Conservation (phyloP, 64 coral and sea anemone species). For the Montipora sp. region DNA sequence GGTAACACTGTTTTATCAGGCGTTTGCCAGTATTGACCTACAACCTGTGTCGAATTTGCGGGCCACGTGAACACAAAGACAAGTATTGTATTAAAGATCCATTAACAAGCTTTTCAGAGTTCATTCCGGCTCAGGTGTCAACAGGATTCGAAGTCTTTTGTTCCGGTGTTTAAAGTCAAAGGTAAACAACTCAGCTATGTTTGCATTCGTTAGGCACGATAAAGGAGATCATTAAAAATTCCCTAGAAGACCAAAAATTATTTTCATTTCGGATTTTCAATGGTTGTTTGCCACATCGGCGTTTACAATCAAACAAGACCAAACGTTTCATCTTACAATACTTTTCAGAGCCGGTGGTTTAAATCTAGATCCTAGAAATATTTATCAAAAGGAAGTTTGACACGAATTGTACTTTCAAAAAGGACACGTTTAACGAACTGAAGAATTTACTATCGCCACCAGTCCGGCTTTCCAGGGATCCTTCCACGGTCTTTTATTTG, state of each 20-base stretch:
- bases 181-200: not conserved
- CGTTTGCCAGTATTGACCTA: conserved; percentile 11
- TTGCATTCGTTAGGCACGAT: conserved; percentile 21
- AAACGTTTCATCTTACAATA: too few species aligned
- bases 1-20: conserved; percentile 18
- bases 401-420: too few species aligned
- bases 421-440: too few species aligned
- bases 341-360: too few species aligned
- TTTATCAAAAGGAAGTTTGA: too few species aligned
- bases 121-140: conserved; percentile 40
- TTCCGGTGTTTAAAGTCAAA: not conserved
- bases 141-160: not conserved
- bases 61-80: conserved; percentile 20
- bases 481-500: too few species aligned
- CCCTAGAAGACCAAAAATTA: not conserved
- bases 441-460: too few species aligned
- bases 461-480: too few species aligned
- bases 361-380: too few species aligned
- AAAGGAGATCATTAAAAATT: not conserved
- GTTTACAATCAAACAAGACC: too few species aligned
- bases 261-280: too few species aligned
- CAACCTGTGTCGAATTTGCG: not conserved
- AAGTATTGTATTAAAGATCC: conserved; percentile 42
- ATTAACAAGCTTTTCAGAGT: conserved; percentile 47
- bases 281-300: too few species aligned